A percentile compares a stretch with the other conserved stretches of the same genome.
Conservation (phyloP, 2,113 vertebrate genomes). For the Chamaetylas fuelleborni region DNA sequence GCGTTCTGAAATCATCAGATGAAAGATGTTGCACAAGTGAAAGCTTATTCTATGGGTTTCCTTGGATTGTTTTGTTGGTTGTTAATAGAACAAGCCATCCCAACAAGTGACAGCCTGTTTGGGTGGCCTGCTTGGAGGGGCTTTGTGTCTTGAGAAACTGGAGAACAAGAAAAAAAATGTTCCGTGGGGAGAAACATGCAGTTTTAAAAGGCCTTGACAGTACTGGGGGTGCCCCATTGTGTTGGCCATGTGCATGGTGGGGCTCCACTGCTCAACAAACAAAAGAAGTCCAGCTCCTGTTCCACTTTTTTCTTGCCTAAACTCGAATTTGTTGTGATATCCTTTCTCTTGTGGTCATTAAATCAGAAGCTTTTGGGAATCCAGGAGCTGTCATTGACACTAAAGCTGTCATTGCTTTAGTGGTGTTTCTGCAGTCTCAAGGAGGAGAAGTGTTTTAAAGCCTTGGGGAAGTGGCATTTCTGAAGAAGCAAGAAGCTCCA, state of each 20-base stretch:
- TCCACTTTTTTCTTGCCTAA: neutral
- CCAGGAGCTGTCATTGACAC: neutral
- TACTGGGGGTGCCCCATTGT: neutral
- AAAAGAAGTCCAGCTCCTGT: neutral
- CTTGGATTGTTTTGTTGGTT: neutral
- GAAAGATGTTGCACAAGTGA: neutral
- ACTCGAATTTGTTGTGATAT: neutral
- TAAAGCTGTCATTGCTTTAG: neutral
- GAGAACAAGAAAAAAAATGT: neutral
- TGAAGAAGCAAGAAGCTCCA: neutral
- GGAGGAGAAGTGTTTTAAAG: neutral
- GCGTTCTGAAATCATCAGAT: rapidly evolving
- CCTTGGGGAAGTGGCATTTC: neutral
- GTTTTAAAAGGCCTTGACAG: neutral
- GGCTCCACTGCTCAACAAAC: neutral
- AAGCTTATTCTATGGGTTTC: neutral
- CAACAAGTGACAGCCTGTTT: neutral
- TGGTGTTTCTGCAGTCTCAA: neutral
- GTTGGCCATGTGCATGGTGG: neutral
- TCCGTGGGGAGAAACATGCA: neutral
- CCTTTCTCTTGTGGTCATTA: neutral
- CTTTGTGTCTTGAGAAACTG: constrained; percentile 3
- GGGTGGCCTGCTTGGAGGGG: neutral
- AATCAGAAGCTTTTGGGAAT: neutral
- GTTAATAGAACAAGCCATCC: neutral